phyloP scores from a whole-genome alignment of 2,888 invertebrate genomes.

The Lithophane semibrunnea region DNA sequence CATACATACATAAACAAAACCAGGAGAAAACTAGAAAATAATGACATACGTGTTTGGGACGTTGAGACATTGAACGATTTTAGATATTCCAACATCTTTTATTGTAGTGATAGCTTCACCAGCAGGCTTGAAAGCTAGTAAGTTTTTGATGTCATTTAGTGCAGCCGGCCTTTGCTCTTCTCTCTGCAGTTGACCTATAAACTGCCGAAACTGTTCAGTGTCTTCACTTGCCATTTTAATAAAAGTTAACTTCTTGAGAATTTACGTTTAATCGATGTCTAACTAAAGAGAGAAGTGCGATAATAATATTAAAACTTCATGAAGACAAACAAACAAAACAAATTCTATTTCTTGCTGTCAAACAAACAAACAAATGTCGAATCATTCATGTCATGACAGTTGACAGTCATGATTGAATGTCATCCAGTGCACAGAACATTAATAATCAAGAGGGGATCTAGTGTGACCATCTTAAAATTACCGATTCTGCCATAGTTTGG shows the following conservation, averaged over 20 bases:
- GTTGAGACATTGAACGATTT: slow-evolving; percentile 92
- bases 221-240: slow-evolving; percentile 74
- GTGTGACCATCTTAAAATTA: too few species aligned
- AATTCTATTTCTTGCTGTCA: slow-evolving; percentile 34
- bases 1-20: background rate
- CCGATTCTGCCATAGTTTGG: too few species aligned
- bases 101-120: slow-evolving; percentile 76
- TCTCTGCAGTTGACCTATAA: slow-evolving; percentile 76
- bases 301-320: slow-evolving; percentile 12
- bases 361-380: slow-evolving; percentile 7
- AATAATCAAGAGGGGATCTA: too few species aligned
- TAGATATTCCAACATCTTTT: slow-evolving; percentile 87
- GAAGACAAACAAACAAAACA: slow-evolving; percentile 36
- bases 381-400: background rate
- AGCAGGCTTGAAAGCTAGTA: slow-evolving; percentile 77
- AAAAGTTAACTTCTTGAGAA: background rate
- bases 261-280: slow-evolving; percentile 2
- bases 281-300: background rate
- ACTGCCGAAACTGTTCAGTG: slow-evolving; percentile 76
- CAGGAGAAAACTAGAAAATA: background rate
- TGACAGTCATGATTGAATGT: too few species aligned
- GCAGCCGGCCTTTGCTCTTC: slow-evolving; percentile 78
- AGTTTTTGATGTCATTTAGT: slow-evolving; percentile 82
- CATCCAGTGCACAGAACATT: too few species aligned
- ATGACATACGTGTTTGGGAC: slow-evolving; percentile 80